These are phyloP conservation scores for Corythornis madagascariensis DNA, from an alignment of 2,113 vertebrate species.

Conservation along the genomic window DNA sequence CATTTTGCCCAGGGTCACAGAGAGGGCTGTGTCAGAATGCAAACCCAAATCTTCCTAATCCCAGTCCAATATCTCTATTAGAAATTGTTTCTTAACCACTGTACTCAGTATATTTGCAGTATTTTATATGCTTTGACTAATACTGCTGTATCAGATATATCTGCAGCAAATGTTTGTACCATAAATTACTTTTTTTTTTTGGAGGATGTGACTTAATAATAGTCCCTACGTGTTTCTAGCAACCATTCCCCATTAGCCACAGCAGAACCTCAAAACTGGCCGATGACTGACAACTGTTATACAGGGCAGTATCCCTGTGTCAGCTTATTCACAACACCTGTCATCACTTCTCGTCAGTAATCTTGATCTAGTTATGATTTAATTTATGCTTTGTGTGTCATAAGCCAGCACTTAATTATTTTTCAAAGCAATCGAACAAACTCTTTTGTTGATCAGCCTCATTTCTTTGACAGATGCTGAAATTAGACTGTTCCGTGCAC, in stretches of 20 bases:
- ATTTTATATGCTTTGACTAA: background rate
- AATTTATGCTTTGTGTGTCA: slow-evolving; percentile 73
- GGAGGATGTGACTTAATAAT: background rate
- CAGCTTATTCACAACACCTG: slow-evolving; percentile 76
- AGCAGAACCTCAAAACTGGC: slow-evolving; percentile 11
- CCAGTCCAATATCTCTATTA: background rate
- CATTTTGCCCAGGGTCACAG: slow-evolving; percentile 43
- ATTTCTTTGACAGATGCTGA: slow-evolving; percentile 59
- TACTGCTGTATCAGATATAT: background rate
- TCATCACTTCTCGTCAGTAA: slow-evolving; percentile 74
- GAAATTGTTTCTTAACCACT: background rate
- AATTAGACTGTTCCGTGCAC: background rate
- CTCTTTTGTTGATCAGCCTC: slow-evolving; percentile 27
- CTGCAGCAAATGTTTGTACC: slow-evolving; percentile 1
- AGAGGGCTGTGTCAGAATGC: slow-evolving; percentile 21
- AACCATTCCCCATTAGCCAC: background rate
- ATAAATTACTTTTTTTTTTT: background rate
- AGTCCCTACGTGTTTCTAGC: background rate
- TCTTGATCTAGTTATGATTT: slow-evolving; percentile 54
- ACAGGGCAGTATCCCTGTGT: slow-evolving; percentile 53
- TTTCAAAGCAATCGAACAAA: slow-evolving; percentile 53
- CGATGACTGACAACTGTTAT: slow-evolving; percentile 68
- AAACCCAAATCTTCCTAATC: background rate
- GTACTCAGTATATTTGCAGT: background rate
- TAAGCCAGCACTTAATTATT: slow-evolving; percentile 32